phyloP scores from a whole-genome alignment of 1,140 invertebrate genomes.

The Acromyrmex heyeri region DNA sequence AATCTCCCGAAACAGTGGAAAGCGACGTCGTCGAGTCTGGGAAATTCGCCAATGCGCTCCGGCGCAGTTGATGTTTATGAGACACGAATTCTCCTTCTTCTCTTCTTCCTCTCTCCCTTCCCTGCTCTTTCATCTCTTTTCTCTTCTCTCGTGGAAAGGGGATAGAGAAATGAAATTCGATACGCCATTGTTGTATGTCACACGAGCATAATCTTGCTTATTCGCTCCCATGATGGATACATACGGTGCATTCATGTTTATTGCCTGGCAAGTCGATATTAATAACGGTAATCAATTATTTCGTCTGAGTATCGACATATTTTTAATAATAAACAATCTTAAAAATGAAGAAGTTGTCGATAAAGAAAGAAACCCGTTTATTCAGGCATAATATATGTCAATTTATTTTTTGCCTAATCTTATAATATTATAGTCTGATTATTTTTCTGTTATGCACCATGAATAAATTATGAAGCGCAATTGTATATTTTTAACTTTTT shows the following conservation, averaged over 20 bases:
- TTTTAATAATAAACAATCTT: conserved; percentile 32
- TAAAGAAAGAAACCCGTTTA: not conserved
- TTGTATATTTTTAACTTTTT: not conserved
- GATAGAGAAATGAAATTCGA: conserved; percentile 68
- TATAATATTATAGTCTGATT: not conserved
- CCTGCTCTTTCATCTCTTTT: not conserved
- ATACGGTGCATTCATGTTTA: conserved; percentile 23
- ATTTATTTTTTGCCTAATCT: not conserved
- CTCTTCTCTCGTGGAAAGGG: conserved; percentile 40
- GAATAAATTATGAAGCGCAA: not conserved
- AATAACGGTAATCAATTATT: conserved; percentile 56
- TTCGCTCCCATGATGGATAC: conserved; percentile 53
- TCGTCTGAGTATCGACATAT: not conserved
- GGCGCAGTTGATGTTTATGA: conserved; percentile 66
- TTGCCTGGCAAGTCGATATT: conserved; percentile 47
- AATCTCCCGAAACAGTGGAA: conserved; percentile 69
- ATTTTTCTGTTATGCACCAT: not conserved
- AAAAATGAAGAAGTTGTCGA: not conserved
- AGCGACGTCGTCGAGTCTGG: conserved; percentile 59
- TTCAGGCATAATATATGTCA: not conserved
- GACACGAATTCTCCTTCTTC: conserved; percentile 35
- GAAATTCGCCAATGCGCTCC: conserved; percentile 65
- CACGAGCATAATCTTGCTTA: conserved; percentile 57
- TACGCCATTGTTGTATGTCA: conserved; percentile 66
- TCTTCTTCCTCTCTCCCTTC: conserved; percentile 48